phyloP scores from a whole-genome alignment of 2,888 invertebrate species.

The Stramonita haemastoma region DNA sequence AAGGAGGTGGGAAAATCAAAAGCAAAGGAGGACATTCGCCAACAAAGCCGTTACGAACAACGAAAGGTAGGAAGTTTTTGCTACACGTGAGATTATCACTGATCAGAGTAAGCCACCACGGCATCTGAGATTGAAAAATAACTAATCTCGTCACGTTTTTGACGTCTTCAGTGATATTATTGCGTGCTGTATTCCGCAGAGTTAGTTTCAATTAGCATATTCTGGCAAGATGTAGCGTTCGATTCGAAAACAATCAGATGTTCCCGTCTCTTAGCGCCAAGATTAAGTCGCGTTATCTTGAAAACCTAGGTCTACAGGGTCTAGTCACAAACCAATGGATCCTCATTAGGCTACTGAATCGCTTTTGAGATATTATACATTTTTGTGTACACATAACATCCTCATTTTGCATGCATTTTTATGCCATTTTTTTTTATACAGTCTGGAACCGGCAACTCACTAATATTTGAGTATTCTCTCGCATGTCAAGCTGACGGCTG shows the following conservation, averaged over 20 bases:
- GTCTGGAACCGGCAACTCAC: too few relatives aligned
- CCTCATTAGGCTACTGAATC: too few relatives aligned
- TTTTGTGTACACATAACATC: background rate
- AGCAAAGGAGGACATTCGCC: slow-evolving; percentile 52
- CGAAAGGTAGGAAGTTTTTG: slow-evolving; percentile 55
- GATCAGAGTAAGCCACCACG: background rate
- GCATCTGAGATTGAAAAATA: background rate
- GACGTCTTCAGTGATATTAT: background rate
- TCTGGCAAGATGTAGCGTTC: background rate
- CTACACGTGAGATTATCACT: slow-evolving; percentile 40
- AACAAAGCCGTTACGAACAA: slow-evolving; percentile 58
- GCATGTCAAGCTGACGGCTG: too few relatives aligned
- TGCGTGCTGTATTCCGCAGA: background rate
- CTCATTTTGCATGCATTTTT: too few relatives aligned
- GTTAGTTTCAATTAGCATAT: background rate
- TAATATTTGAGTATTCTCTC: too few relatives aligned
- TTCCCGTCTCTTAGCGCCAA: too few relatives aligned
- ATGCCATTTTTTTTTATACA: too few relatives aligned
- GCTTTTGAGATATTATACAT: background rate
- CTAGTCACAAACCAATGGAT: too few relatives aligned
- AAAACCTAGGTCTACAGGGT: too few relatives aligned
- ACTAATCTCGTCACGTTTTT: background rate
- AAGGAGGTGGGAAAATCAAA: slow-evolving; percentile 60
- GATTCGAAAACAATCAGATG: background rate
- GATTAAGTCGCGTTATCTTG: too few relatives aligned